A percentile compares a stretch with the other conserved stretches of the same genome.
Evolutionary conservation across 2,797 vertebrate species (phyloP).

Genomic region (Pantherophis vulpinus): DNA sequence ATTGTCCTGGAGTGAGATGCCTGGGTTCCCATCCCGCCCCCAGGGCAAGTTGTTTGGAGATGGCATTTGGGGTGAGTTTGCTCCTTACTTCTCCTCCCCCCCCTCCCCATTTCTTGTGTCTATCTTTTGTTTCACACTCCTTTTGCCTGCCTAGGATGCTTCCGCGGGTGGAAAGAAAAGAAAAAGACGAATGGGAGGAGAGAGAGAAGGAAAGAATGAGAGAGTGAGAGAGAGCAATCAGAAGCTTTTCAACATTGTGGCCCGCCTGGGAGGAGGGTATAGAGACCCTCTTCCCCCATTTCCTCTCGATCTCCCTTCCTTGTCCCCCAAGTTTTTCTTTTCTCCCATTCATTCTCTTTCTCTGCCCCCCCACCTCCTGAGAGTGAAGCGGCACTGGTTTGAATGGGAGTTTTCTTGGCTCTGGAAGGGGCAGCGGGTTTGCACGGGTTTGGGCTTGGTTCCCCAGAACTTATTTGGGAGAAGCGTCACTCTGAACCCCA

Average conservation of each 20-base stretch:
- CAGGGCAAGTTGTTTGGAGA: background rate
- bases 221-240: accelerated
- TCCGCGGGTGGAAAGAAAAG: background rate
- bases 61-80: constrained; percentile 29
- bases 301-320: background rate
- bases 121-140: background rate
- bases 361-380: background rate
- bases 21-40: background rate
- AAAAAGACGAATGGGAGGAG: background rate
- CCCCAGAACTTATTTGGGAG: background rate
- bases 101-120: no score
- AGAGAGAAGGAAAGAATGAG: no score
- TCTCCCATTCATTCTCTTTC: background rate
- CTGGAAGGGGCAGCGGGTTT: background rate
- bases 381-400: background rate
- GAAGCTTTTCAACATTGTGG: background rate
- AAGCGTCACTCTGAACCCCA: background rate
- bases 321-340: background rate
- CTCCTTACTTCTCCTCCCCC: background rate
- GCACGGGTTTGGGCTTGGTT: background rate
- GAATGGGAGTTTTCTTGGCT: background rate
- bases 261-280: background rate
- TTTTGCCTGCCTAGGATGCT: background rate
- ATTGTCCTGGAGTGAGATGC: background rate
- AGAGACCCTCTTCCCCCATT: background rate